Base-by-base conservation (phyloP, 2,113 vertebrate genomes). In the Serilophus lunatus region DNA sequence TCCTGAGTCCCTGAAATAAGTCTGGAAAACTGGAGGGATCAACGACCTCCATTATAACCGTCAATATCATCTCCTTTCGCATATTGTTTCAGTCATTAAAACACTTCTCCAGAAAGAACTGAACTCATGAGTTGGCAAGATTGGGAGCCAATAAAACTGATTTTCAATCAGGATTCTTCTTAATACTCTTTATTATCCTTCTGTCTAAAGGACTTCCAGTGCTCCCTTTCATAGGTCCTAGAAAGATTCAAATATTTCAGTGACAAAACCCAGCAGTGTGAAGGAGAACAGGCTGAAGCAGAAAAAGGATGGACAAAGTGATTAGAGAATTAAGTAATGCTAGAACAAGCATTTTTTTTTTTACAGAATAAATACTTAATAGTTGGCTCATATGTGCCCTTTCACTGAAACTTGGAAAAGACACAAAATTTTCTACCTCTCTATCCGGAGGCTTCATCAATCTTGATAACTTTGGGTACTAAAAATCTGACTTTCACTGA, bases 31-130 rank as follows among this genome's bases (percentile, higher is more conserved):
- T 80, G 54, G 47, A 57, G 64, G 74, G 50, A 94, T 80, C 90
- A 92, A 92, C 29, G 81, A 7, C 60, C 23, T 83, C 22, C 3
- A 51, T 81, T 82, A 88, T 26, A 26, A 9, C 18, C 59, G 72
- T 88, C 71, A 53, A 82, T 93, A 92, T 31, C 70, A 56, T 63
- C 64, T 88, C 69, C 33, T 83, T 86, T 80, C 82, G 75, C 45
- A 65, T 93, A 57, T 63, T 70, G n/a, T 93, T 86, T 35, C 42
- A 86, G 76, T 77, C 80, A 78, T 81, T 90, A 97, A 82, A 92
- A 56, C 29, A 66, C 50, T 86, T 92, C 72, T 24, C 23, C 56
- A 49, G 56, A 81, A 92, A 75, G 35, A 86, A 86, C 33, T 29
- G 68, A 88, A 70, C 24, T 47, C 78, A 60, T 40, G 68, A 90